phyloP scores from a whole-genome alignment of 2,113 vertebrate genomes.

The Notothenia coriiceps region DNA sequence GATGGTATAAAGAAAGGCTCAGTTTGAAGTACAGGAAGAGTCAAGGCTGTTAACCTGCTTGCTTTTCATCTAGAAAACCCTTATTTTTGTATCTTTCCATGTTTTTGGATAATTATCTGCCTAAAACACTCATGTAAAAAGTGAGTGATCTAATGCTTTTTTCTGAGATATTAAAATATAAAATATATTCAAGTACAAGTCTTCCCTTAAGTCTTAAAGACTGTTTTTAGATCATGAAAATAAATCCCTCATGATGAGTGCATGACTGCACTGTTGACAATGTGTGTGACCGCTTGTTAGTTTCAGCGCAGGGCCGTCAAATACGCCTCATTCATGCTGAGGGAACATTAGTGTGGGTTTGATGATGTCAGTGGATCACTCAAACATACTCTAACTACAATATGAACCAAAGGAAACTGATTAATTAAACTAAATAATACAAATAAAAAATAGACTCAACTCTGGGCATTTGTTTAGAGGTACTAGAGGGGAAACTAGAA shows the following conservation, averaged over 20 bases:
- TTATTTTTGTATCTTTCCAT: neutral
- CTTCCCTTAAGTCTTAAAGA: neutral
- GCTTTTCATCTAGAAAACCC: too few species aligned
- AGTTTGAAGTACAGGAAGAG: neutral
- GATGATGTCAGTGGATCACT: neutral
- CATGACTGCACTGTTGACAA: conserved; percentile 43
- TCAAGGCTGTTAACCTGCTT: neutral
- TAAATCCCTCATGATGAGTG: conserved; percentile 48
- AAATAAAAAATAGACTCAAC: too few species aligned
- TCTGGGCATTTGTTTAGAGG: too few species aligned
- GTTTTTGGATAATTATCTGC: neutral
- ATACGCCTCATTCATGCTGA: neutral
- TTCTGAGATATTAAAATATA: neutral
- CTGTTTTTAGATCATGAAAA: neutral
- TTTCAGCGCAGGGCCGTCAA: neutral
- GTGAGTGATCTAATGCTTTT: neutral
- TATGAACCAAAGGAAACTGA: too few species aligned
- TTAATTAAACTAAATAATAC: too few species aligned
- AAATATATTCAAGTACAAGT: neutral
- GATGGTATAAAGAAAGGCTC: neutral
- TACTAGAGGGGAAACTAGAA: too few species aligned
- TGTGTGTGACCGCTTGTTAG: conserved; percentile 37
- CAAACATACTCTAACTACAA: neutral
- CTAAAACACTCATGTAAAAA: neutral
- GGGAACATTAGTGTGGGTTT: conserved; percentile 19